Evolutionary conservation across 2,113 vertebrate genomes (phyloP).

Genomic region (Sapajus apella): DNA sequence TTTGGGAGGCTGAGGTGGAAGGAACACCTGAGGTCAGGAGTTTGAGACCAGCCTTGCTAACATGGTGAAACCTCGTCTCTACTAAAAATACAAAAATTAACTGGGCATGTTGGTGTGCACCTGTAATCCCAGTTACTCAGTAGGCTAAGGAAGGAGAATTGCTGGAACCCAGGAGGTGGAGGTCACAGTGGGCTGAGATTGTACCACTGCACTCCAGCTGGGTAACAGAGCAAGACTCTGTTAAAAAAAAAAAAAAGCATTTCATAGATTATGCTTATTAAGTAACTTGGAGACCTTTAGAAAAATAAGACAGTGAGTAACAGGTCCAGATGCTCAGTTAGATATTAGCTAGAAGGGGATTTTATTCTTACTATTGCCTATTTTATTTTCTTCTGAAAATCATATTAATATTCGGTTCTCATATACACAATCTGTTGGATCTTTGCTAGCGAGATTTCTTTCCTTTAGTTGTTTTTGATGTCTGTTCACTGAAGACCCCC

Average conservation of each 20-base stretch:
- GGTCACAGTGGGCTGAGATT: too few relatives aligned
- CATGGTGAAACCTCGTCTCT: too few relatives aligned
- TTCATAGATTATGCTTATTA: neutral
- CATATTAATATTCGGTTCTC: fast-evolving
- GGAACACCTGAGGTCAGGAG: too few relatives aligned
- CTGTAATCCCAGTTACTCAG: too few relatives aligned
- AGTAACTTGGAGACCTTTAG: neutral
- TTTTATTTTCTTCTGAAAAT: neutral
- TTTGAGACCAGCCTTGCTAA: too few relatives aligned
- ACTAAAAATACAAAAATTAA: too few relatives aligned
- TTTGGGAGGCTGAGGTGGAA: too few relatives aligned
- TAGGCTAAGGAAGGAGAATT: too few relatives aligned
- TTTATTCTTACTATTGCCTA: neutral
- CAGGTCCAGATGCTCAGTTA: neutral
- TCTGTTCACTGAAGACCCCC: neutral
- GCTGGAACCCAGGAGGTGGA: too few relatives aligned
- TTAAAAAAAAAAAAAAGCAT: neutral
- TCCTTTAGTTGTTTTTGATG: neutral
- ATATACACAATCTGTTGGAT: neutral
- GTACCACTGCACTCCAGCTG: too few relatives aligned
- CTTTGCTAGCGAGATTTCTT: neutral
- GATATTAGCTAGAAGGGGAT: neutral
- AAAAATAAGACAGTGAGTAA: neutral
- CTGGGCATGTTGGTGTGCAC: too few relatives aligned
- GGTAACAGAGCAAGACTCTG: too few relatives aligned